Evolutionary conservation across 2,888 invertebrate species (phyloP), one percentile per base, ranked within the genome.

Genomic region (Nipponacmea schrenckii): DNA sequence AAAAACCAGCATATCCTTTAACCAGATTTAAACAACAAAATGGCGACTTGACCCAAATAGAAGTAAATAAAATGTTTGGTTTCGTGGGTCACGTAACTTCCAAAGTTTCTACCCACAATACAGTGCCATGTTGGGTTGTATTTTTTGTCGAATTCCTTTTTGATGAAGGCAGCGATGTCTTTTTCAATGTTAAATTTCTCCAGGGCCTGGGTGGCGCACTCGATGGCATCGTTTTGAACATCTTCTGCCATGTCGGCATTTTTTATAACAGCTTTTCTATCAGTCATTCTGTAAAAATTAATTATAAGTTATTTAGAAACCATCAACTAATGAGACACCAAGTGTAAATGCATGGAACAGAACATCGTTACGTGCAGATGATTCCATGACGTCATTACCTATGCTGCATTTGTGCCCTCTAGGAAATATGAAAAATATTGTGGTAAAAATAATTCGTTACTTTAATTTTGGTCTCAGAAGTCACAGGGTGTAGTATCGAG

Each of bases 241-340:
- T 98, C 98, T 91, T 98, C 98, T 86, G 96, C 95, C 98, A 99
- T 98, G 91, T 98, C 98, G 85, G 98, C 98, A 93, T 99, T 99
- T 92, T 98, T 98, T 90, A 98, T 97, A 80, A 98, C 98, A 89
- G 98, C 98, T 91, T 98, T 98, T 44, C 80, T 71, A 62, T 85
- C 84, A 64, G 76, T 20, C 78, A 79, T 79, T 26, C 68, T 72
- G 70, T 27, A 69, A 68, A 62, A 68, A 12, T 24, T 14, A n/a
- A 24, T 98, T n/a, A n/a, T n/a, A n/a, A n/a, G n/a, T n/a, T n/a
- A n/a, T n/a, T n/a, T n/a, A n/a, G n/a, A n/a, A n/a, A n/a, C n/a
- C n/a, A n/a, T n/a, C n/a, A n/a, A n/a, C n/a, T n/a, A n/a, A n/a
- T n/a, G n/a, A n/a, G n/a, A n/a, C n/a, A n/a, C n/a, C n/a, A n/a